Evolutionary conservation across 2,797 vertebrate species (phyloP).

Genomic region (Glossophaga mutica): DNA sequence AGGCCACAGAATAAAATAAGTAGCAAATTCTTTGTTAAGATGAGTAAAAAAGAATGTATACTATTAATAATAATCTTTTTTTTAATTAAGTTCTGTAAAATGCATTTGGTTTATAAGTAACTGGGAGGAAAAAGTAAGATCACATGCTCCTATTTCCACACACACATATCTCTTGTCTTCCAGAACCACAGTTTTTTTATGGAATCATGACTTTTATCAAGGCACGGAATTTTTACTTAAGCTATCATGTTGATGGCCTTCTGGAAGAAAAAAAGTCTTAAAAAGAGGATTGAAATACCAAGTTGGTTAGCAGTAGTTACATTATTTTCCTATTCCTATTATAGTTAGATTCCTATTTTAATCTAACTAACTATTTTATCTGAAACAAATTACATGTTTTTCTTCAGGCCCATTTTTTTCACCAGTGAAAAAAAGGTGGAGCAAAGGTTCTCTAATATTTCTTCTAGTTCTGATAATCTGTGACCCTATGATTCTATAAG

Average conservation of each 20-base stretch:
- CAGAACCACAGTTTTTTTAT: not conserved
- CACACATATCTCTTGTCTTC: not conserved
- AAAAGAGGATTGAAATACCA: not conserved
- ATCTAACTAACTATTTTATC: not conserved
- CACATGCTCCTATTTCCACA: not conserved
- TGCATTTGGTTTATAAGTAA: not conserved
- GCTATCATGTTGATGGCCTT: not conserved
- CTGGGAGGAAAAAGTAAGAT: not conserved
- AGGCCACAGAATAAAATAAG: not conserved
- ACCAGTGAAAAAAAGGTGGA: not conserved
- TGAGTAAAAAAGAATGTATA: not conserved
- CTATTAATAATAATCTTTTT: not conserved
- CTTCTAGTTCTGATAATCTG: not conserved
- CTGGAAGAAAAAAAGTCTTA: not conserved
- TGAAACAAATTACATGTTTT: not conserved
- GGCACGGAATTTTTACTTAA: not conserved
- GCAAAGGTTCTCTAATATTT: not conserved
- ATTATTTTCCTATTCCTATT: not conserved
- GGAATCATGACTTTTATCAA: not conserved
- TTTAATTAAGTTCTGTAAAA: not conserved
- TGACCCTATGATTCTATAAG: not conserved
- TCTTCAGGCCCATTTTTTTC: not conserved
- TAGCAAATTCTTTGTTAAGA: not conserved
- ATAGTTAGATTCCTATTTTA: not conserved
- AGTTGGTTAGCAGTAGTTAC: not conserved